Percentiles rank a stretch among this genome's conserved stretches.
phyloP scores from a whole-genome alignment of 1,140 invertebrate species.

The Pogonognathellus flavescens region DNA sequence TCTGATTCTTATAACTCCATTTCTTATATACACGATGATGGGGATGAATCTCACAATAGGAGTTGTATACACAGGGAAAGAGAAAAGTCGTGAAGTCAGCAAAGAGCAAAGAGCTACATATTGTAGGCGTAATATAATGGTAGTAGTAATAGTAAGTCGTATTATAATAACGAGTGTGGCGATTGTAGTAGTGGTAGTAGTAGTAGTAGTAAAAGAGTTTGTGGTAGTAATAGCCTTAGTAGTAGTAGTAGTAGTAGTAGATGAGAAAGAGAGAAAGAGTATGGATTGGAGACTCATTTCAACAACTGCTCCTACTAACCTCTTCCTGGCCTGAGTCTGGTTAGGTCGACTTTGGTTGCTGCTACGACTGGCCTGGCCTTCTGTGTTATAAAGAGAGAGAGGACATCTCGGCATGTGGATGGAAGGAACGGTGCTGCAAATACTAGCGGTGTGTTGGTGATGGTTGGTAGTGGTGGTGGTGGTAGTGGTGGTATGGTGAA shows the following conservation, averaged over 20 bases:
- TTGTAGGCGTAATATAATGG: background rate
- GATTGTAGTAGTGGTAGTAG: background rate
- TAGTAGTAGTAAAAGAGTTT: background rate
- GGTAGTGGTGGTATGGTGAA: background rate
- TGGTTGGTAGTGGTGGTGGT: background rate
- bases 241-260: background rate
- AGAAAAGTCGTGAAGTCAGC: conserved; percentile 34
- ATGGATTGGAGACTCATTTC: background rate
- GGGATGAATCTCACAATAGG: background rate
- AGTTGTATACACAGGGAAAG: conserved; percentile 7
- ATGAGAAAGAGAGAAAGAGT: background rate
- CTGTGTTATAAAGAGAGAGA: conserved; percentile 24
- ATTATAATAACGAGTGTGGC: conserved; percentile 20
- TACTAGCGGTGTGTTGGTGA: background rate
- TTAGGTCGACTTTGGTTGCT: background rate
- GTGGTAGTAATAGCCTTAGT: background rate
- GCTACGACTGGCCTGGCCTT: background rate
- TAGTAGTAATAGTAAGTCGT: conserved; percentile 3
- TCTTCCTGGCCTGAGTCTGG: background rate
- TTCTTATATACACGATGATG: too few relatives aligned
- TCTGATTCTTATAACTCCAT: too few relatives aligned
- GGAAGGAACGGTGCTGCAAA: conserved; percentile 10
- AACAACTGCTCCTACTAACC: background rate
- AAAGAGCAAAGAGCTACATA: background rate
- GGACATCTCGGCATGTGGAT: conserved; percentile 42